These are phyloP conservation scores for Datnioides undecimradiatus DNA, from an alignment of 2,113 vertebrate genomes.

Conservation along the genomic window DNA sequence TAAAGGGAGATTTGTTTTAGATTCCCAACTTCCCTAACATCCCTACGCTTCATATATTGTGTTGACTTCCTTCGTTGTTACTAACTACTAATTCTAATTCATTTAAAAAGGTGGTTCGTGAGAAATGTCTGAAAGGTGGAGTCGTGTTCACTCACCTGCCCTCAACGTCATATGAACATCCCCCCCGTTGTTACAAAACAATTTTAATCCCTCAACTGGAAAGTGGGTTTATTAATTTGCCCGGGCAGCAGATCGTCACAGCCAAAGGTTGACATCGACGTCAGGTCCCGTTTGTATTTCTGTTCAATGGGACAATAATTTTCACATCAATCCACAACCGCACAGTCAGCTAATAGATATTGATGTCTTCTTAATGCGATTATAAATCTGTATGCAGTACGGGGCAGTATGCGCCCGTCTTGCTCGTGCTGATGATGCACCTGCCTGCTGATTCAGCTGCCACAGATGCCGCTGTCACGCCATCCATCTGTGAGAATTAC, in stretches of 20 bases:
- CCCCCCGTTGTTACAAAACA: too few relatives aligned
- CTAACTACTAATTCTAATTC: too few relatives aligned
- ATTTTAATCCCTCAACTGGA: too few relatives aligned
- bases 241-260: background rate
- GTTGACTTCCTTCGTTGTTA: too few relatives aligned
- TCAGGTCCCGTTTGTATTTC: conserved; percentile 6
- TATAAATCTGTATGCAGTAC: conserved; percentile 5
- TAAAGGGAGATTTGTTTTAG: too few relatives aligned
- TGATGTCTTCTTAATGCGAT: conserved; percentile 37
- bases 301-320: conserved; percentile 11
- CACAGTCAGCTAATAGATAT: conserved; percentile 32
- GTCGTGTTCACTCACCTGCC: too few relatives aligned
- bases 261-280: background rate
- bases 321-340: conserved; percentile 4
- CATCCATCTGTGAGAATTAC: background rate
- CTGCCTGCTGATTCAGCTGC: conserved; percentile 3
- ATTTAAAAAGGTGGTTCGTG: too few relatives aligned
- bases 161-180: too few relatives aligned
- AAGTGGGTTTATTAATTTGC: conserved; percentile 7
- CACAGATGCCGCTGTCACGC: background rate
- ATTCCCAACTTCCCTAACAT: too few relatives aligned
- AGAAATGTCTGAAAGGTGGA: too few relatives aligned
- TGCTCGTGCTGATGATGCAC: background rate
- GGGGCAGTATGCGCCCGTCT: background rate
- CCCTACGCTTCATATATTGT: too few relatives aligned